phyloP scores from a whole-genome alignment of 37 sponge, comb jelly and placozoan species.

The Mnemiopsis leidyi region DNA sequence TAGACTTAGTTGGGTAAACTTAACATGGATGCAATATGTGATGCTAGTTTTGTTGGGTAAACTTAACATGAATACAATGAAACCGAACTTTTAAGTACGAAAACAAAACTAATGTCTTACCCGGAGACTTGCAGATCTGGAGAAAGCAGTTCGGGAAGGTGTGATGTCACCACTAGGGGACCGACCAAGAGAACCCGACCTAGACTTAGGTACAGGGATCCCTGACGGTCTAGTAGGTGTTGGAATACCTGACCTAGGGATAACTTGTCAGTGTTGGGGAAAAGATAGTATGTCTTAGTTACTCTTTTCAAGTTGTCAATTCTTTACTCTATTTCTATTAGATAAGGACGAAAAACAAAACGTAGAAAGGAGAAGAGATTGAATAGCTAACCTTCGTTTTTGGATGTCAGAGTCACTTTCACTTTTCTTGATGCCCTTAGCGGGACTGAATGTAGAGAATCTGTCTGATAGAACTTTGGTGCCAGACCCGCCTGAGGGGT shows the following conservation, averaged over 20 bases:
- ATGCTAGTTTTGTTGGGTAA: no score
- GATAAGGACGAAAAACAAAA: no score
- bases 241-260: background rate
- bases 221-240: background rate
- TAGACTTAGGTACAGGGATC: background rate
- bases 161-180: constrained; percentile 21
- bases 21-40: no score
- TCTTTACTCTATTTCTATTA: no score
- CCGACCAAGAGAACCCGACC: background rate
- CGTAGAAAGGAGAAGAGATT: no score
- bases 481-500: background rate
- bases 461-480: constrained; percentile 35
- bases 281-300: no score
- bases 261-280: no score
- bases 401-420: constrained; percentile 42
- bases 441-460: constrained; percentile 36
- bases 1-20: no score
- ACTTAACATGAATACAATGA: no score
- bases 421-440: constrained; percentile 38
- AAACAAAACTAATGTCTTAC: background rate
- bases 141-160: background rate
- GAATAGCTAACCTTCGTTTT: constrained; percentile 36
- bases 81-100: no score
- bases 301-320: no score
- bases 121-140: background rate